Conservation (phyloP, 2,888 invertebrate genomes). For the Ormia ochracea region DNA sequence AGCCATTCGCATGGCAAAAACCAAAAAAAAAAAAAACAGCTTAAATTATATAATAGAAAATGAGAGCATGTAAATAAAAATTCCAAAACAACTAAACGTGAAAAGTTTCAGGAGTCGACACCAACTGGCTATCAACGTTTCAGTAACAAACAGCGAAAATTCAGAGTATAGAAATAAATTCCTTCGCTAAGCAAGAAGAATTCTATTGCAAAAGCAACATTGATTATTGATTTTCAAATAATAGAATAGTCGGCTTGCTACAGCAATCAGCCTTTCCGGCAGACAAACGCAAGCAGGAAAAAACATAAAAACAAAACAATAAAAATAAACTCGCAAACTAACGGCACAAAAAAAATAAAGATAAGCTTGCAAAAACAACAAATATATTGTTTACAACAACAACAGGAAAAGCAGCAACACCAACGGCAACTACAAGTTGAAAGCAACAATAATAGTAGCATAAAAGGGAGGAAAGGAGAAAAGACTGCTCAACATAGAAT, state of each 20-base stretch:
- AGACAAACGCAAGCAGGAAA: slow-evolving; percentile 41
- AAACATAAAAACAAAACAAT: not conserved
- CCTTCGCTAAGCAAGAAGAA: not conserved
- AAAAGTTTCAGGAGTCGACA: not conserved
- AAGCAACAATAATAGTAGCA: slow-evolving; percentile 32
- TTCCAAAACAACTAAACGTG: not conserved
- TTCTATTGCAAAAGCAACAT: slow-evolving; percentile 35
- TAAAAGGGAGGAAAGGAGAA: not conserved
- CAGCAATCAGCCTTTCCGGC: slow-evolving; percentile 38
- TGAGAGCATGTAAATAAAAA: not conserved
- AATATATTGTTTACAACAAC: not conserved
- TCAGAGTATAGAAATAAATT: not conserved
- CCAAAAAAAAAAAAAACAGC: not conserved
- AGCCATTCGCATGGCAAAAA: no score
- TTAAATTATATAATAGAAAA: not conserved
- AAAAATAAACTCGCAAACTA: slow-evolving; percentile 28
- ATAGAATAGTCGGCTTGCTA: slow-evolving; percentile 28
- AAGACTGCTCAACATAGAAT: slow-evolving; percentile 56
- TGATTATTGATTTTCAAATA: slow-evolving; percentile 63
- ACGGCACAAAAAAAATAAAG: slow-evolving; percentile 10
- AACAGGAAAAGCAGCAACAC: slow-evolving; percentile 24
- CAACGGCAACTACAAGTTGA: slow-evolving; percentile 27
- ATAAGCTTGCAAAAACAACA: slow-evolving; percentile 38
- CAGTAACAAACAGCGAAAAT: slow-evolving; percentile 36
- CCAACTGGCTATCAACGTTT: not conserved